A percentile compares a stretch with the other conserved stretches of the same genome.
Evolutionary conservation across 2,888 invertebrate species (phyloP).

Genomic region (Pardosa pseudoannulata): DNA sequence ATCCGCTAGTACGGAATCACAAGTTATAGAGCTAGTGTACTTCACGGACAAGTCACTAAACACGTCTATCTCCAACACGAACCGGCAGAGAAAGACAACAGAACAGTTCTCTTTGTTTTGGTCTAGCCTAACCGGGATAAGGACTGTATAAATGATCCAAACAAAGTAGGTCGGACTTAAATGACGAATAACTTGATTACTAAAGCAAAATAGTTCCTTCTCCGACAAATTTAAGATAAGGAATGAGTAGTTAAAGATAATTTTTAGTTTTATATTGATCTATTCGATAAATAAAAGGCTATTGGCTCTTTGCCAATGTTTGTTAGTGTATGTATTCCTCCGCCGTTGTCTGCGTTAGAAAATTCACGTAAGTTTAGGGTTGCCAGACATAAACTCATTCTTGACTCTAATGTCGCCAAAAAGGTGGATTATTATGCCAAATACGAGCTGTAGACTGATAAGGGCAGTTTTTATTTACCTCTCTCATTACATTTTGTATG

Average conservation of each 20-base stretch:
- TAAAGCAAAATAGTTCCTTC: not conserved
- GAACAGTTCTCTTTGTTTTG: constrained; percentile 67
- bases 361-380: constrained; percentile 56
- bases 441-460: no score
- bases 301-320: constrained; percentile 55
- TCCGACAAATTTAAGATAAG: not conserved
- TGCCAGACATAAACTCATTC: constrained; percentile 50
- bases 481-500: not conserved
- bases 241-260: not conserved
- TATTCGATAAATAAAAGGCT: not conserved
- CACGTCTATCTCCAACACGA: not conserved
- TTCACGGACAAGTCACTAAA: not conserved
- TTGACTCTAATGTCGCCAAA: constrained; percentile 52
- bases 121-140: constrained; percentile 26
- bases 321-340: constrained; percentile 43
- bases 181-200: not conserved
- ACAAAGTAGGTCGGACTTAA: constrained; percentile 62
- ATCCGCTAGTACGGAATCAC: constrained; percentile 25
- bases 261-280: constrained; percentile 8
- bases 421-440: not conserved
- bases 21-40: not conserved
- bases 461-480: constrained; percentile 10
- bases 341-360: constrained; percentile 41
- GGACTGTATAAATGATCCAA: constrained; percentile 47
- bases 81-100: constrained; percentile 60